Evolutionary conservation across 2,888 invertebrate species (phyloP).

Genomic region (Lithophane leautieri): DNA sequence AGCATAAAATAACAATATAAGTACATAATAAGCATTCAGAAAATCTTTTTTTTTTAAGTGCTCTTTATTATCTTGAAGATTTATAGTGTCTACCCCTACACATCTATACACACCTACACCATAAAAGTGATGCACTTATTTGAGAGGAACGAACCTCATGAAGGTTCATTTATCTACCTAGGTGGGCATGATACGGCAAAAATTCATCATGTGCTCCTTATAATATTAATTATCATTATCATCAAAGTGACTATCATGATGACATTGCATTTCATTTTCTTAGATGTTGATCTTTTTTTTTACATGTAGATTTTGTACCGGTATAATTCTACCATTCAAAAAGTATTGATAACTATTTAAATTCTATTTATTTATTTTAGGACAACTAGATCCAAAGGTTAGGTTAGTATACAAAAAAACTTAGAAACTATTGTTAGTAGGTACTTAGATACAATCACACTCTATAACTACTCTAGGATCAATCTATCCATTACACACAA

Average conservation of each 20-base stretch:
- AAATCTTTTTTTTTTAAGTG: background rate
- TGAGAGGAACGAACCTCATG: conserved; percentile 24
- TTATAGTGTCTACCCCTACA: background rate
- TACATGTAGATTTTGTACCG: background rate
- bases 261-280: conserved; percentile 10
- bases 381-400: no score
- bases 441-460: no score
- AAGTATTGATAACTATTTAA: background rate
- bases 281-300: no score
- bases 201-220: background rate
- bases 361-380: no score
- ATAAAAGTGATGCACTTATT: conserved; percentile 8
- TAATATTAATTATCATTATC: conserved; percentile 9
- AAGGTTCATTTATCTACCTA: conserved; percentile 23
- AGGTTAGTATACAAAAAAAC: no score
- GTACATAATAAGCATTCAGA: background rate
- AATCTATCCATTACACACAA: no score
- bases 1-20: background rate
- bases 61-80: background rate
- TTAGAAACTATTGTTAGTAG: no score
- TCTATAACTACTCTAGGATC: no score
- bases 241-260: conserved; percentile 20
- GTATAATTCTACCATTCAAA: background rate
- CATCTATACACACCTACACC: background rate
- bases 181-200: conserved; percentile 20